Percentiles rank a stretch among this genome's conserved stretches.
Evolutionary conservation across 1,140 invertebrate species (phyloP).

Genomic region (Pogonognathellus flavescens): DNA sequence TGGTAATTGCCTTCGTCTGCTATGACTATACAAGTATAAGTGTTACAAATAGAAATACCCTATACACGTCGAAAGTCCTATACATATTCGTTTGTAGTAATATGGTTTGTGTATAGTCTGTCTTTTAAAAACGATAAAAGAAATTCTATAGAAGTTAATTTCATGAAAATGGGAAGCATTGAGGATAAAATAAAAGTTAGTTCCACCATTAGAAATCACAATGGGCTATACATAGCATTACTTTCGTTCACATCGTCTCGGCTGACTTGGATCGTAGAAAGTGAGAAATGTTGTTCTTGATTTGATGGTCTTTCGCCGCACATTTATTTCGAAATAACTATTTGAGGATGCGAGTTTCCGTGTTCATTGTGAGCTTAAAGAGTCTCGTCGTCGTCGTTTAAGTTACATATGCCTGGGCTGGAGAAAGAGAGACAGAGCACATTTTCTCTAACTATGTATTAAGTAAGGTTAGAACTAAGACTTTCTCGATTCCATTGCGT

Average conservation of each 20-base stretch:
- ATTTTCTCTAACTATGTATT: conserved; percentile 10
- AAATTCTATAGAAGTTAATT: background rate
- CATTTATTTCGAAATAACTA: conserved; percentile 45
- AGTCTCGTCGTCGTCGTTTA: conserved; percentile 21
- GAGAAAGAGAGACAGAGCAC: background rate
- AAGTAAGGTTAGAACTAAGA: conserved; percentile 24
- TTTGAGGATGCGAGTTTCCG: conserved; percentile 47
- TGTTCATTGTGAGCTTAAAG: conserved; percentile 46
- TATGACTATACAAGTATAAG: too few species aligned
- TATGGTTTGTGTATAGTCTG: background rate
- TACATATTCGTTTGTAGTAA: too few species aligned
- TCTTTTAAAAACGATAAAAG: conserved; percentile 13
- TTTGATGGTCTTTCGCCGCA: conserved; percentile 52
- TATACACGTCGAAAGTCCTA: too few species aligned
- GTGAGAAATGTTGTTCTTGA: conserved; percentile 52
- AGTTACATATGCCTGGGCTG: conserved; percentile 16
- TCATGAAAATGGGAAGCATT: conserved; percentile 6
- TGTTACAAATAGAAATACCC: too few species aligned
- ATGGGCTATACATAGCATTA: conserved; percentile 30
- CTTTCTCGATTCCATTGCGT: background rate
- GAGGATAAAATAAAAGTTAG: conserved; percentile 49
- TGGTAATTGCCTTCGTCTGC: background rate
- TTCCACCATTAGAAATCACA: conserved; percentile 21
- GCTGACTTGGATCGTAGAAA: background rate
- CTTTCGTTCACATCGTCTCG: background rate